Evolutionary conservation across 2,888 invertebrate genomes (phyloP), one percentile per base, ranked within the genome.

Genomic region (Zeuzera pyrina): DNA sequence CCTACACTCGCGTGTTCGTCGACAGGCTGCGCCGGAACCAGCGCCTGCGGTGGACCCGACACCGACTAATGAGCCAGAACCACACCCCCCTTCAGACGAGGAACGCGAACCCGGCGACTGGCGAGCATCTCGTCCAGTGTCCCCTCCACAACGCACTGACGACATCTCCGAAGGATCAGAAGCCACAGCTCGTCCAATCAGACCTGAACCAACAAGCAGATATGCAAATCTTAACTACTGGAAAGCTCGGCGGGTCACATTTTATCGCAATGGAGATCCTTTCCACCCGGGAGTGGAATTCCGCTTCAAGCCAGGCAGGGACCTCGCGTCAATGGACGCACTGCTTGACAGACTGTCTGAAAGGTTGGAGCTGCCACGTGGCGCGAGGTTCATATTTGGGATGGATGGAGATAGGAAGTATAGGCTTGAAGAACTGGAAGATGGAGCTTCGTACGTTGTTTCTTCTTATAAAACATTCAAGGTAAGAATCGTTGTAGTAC

Each of bases 241-340:
- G 94, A 89, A 92, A 54, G 93, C 94, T 1, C 85, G 94, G 36
- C 85, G 94, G 31, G 93, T 96, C 35, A 90, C 93, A 1, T 96
- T 97, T 73, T 97, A 93, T 78, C 90, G 94, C 63, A 97, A 97
- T 85, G 97, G 97, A 2, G 96, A 97, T 63, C 93, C 94, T 0
- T 94, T 94, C 62, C 95, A 92, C 60, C 94, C 93, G 10, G 95
- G 96, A 0, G 89, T 95, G 21, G 95, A 94, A 68, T 90, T 93
- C 42, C 79, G 87, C 22, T 94, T 97, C 60, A 93, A 94, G 43
- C 94, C 95, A 0, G 95, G 95, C 1, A 86, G 94, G 38, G 95
- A 95, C 58, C 91, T 97, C 53, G 91, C 90, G 24, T 93, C 91
- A 8, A 74, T 97, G 78, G 95, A 95, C 57, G 90, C 91, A 10